Evolutionary conservation across 2,113 vertebrate genomes (phyloP).

Genomic region (Mus pahari): DNA sequence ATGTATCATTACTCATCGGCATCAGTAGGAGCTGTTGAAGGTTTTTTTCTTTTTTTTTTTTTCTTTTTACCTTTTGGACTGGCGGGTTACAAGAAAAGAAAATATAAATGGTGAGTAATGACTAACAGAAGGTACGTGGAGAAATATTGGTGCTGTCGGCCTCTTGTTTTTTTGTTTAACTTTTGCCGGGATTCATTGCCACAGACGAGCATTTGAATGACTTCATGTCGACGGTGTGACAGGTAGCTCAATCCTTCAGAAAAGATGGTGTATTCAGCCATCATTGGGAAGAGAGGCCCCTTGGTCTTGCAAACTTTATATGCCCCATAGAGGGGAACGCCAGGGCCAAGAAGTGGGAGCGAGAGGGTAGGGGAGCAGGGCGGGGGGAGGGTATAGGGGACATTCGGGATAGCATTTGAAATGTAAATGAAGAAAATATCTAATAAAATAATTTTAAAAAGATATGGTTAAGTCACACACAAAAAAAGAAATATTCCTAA

Average conservation of each 20-base stretch:
- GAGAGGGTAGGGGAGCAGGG: no score
- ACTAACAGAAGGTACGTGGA: constrained; percentile 67
- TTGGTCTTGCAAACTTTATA: no score
- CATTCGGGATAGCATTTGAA: no score
- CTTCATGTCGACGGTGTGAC: constrained; percentile 63
- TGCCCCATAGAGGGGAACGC: no score
- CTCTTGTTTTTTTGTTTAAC: constrained; percentile 70
- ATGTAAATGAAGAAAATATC: no score
- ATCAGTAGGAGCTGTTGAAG: constrained; percentile 44
- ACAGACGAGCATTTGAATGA: constrained; percentile 60
- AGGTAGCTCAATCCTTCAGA: constrained; percentile 54
- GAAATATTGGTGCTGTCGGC: constrained; percentile 51
- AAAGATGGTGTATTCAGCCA: no score
- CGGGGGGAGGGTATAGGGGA: no score
- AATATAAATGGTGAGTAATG: constrained; percentile 60
- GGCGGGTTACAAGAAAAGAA: constrained; percentile 60
- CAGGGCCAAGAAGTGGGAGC: no score
- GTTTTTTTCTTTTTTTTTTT: constrained; percentile 39
- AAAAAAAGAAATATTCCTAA: constrained; percentile 62
- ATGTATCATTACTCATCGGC: constrained; percentile 63
- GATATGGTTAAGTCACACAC: no score
- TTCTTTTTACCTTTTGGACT: neutral
- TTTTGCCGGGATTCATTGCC: constrained; percentile 72
- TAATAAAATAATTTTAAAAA: no score
- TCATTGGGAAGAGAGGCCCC: no score